A percentile compares a stretch with the other conserved stretches of the same genome.
phyloP scores from a whole-genome alignment of 1,140 invertebrate genomes.

The Oppia nitens region DNA sequence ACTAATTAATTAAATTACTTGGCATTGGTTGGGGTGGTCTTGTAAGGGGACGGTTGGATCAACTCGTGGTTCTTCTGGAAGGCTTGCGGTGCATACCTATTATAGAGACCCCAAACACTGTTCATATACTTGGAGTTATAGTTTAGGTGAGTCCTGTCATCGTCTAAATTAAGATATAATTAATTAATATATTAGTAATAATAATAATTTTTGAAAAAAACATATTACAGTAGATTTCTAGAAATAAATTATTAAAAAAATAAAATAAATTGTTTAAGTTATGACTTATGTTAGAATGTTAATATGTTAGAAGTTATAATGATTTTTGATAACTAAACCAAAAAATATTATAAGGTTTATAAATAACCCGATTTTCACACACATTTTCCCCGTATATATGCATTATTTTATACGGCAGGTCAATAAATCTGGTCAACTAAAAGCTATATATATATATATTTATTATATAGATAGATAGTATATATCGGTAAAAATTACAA shows the following conservation, averaged over 20 bases:
- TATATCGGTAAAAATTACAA: too few relatives aligned
- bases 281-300: neutral
- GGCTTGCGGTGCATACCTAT: constrained; percentile 64
- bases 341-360: too few relatives aligned
- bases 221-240: neutral
- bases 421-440: too few relatives aligned
- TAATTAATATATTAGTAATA: neutral
- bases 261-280: neutral
- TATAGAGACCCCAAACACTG: constrained; percentile 73
- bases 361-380: too few relatives aligned
- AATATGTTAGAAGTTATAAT: neutral
- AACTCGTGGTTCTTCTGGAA: constrained; percentile 49
- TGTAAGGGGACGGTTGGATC: neutral
- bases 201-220: neutral
- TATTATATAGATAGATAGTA: too few relatives aligned
- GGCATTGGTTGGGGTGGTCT: neutral
- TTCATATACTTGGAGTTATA: constrained; percentile 76
- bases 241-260: neutral
- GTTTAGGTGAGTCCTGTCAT: constrained; percentile 37
- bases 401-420: too few relatives aligned
- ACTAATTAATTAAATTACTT: neutral
- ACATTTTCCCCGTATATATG: too few relatives aligned
- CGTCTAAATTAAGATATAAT: constrained; percentile 16
- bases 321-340: neutral
- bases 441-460: too few relatives aligned